A percentile compares a stretch with the other conserved stretches of the same genome.
Conservation (phyloP, 1,140 invertebrate species). For the Dryas iulia region DNA sequence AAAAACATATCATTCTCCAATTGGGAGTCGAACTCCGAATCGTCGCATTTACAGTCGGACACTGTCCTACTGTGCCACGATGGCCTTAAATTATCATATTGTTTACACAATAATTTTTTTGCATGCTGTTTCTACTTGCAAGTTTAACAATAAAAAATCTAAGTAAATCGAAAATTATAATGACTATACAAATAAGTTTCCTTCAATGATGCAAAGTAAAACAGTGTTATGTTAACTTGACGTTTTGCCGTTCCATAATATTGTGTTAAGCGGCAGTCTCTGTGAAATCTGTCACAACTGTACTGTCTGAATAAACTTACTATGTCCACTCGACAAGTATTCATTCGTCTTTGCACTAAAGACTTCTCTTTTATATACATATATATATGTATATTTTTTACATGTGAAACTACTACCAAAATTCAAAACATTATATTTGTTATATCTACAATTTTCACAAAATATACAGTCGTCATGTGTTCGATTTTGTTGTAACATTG, state of each 20-base stretch:
- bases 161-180: not conserved
- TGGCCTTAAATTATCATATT: too few relatives aligned
- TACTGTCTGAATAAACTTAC: slow-evolving; percentile 59
- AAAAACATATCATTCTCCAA: not conserved
- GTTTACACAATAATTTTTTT: too few relatives aligned
- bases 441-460: too few relatives aligned
- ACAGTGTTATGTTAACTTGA: slow-evolving; percentile 64
- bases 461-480: too few relatives aligned
- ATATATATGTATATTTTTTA: too few relatives aligned
- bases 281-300: slow-evolving; percentile 61
- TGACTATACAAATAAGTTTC: not conserved
- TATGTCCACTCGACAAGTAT: slow-evolving; percentile 28
- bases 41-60: not conserved
- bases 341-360: not conserved
- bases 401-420: too few relatives aligned
- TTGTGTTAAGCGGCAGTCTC: slow-evolving; percentile 62
- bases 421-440: too few relatives aligned
- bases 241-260: slow-evolving; percentile 63
- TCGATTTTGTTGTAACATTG: too few relatives aligned
- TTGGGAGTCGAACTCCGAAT: not conserved
- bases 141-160: not conserved
- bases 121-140: not conserved
- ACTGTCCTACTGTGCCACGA: too few relatives aligned
- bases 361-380: not conserved
- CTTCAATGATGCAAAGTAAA: slow-evolving; percentile 38